phyloP scores from a whole-genome alignment of 2,113 vertebrate genomes.

The Opisthocomus hoazin region DNA sequence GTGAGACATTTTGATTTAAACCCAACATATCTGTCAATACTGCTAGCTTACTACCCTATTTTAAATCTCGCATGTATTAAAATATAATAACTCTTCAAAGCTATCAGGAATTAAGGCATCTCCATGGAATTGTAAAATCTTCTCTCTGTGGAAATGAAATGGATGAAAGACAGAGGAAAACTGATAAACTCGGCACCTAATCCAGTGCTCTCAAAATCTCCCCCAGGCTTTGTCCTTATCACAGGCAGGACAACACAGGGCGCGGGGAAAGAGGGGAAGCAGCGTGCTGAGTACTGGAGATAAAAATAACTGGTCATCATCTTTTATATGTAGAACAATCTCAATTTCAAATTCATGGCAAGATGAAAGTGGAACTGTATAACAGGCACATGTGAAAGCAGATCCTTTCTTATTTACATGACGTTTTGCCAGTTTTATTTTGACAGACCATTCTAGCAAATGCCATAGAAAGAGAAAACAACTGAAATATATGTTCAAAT shows the following conservation, averaged over 20 bases:
- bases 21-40: not conserved
- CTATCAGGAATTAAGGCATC: not conserved
- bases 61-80: not conserved
- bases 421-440: not conserved
- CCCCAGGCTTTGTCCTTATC: not conserved
- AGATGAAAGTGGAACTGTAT: not conserved
- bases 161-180: not conserved
- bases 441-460: not conserved
- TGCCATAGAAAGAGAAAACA: not conserved
- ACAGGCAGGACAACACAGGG: not conserved
- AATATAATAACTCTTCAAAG: not conserved
- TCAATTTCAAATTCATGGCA: not conserved
- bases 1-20: constrained; percentile 6
- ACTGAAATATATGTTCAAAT: not conserved
- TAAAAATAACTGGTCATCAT: not conserved
- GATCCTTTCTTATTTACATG: not conserved
- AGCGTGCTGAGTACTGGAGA: not conserved
- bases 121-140: not conserved
- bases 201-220: not conserved
- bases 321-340: not conserved
- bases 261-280: not conserved
- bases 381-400: not conserved
- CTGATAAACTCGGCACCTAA: not conserved
- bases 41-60: not conserved
- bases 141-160: not conserved